Percentiles rank a stretch among this genome's conserved stretches.
phyloP scores from a whole-genome alignment of 2,888 invertebrate species.

The Sepiola atlantica region DNA sequence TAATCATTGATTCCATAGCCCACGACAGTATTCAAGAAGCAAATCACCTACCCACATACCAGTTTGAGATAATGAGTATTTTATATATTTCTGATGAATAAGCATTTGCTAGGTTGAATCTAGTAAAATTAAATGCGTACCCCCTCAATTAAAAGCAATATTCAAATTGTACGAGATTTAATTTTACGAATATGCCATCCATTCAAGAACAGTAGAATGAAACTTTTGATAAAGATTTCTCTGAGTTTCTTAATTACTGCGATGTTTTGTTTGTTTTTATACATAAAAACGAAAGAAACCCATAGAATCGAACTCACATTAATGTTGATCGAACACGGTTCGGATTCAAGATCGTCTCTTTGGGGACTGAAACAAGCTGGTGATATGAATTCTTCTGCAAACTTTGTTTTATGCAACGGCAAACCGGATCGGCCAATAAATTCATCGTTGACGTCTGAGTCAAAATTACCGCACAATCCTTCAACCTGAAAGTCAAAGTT shows the following conservation, averaged over 20 bases:
- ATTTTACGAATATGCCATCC: too few species aligned
- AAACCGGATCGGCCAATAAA: slow-evolving; percentile 77
- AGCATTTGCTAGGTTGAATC: too few species aligned
- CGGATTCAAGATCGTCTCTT: slow-evolving; percentile 36
- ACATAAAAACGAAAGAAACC: neutral
- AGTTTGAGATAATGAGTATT: too few species aligned
- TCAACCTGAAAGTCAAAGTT: slow-evolving; percentile 77
- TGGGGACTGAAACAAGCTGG: slow-evolving; percentile 16
- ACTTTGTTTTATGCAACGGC: slow-evolving; percentile 34
- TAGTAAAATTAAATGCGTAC: too few species aligned
- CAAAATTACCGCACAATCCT: slow-evolving; percentile 92
- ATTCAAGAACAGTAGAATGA: too few species aligned
- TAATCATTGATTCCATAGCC: too few species aligned
- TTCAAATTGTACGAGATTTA: too few species aligned
- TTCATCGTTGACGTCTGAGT: slow-evolving; percentile 82
- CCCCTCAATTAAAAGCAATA: too few species aligned
- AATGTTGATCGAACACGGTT: slow-evolving; percentile 12
- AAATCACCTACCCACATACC: too few species aligned
- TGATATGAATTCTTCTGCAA: slow-evolving; percentile 41
- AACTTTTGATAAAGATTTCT: neutral
- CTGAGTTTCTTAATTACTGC: neutral
- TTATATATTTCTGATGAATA: too few species aligned
- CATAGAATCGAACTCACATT: slow-evolving; percentile 24
- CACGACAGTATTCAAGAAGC: too few species aligned
- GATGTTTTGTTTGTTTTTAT: neutral